Base-by-base conservation (phyloP, 2,888 invertebrate species). In the Hedya salicella region DNA sequence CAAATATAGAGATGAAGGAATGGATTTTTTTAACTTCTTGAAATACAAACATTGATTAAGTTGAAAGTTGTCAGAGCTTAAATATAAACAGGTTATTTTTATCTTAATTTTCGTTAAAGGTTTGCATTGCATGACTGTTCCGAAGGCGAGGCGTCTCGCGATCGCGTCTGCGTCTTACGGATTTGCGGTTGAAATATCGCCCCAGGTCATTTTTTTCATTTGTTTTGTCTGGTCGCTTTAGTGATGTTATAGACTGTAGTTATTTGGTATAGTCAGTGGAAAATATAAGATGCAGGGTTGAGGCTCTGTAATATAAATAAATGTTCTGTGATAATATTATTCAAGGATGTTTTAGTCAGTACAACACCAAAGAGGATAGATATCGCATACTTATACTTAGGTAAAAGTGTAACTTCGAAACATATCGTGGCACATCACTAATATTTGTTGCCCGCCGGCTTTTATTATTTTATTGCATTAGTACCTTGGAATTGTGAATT, bases 111-210 rank as follows among this genome's bases (percentile, higher is more conserved):
- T 44, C 32, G 32, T 57, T 11, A 46, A 46, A 32, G 46, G 44
- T 46, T 30, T 32, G 30, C 30, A 32, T 30, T 32, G 30, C 30
- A 32, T 46, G 44, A 16, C 68, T 70, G 48, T 70, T 70, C 66
- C 70, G 71, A 70, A 67, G 73, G 71, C 71, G 14, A 67, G 73
- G 71, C 71, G 14, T 64, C 46, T 59, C 25, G 25, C 36, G 57
- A 64, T 75, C 67, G 73, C 71, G 78, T 85, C 82, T 86, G 83
- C 85, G 81, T 84, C 79, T 84, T 83, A 72, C 76, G 78, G 78
- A 81, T 80, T 80, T 83, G 85, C 75, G 70, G 72, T 77, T 83
- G 80, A 86, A 77, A 79, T 86, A 86, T 84, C 69, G 76, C 76
- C 68, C 56, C 69, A 74, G 77, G 76, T 74, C 78, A 76, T 70